Base-by-base conservation (phyloP, 2,888 invertebrate genomes). In the Caenorhabditis wallacei region DNA sequence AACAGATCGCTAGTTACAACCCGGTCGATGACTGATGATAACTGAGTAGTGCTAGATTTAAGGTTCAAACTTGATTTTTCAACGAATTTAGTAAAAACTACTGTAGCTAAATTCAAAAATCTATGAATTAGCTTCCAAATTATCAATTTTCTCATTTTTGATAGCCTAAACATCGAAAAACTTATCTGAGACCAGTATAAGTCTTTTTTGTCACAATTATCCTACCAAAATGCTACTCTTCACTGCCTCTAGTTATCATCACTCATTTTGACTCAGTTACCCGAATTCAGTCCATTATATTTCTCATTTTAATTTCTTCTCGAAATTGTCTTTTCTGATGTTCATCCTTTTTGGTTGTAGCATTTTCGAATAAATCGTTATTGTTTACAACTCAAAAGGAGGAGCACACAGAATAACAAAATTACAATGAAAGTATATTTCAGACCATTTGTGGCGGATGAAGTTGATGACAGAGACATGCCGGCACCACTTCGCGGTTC, bases 401-500 rank as follows among this genome's bases (percentile, higher is more conserved):
- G 46, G 59, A 61, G 10, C 54, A 63, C 61, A 74, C 56, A 46
- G 24, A 48, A 51, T 37, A 37, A 43, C 59, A 37, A 40, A 40
- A 13, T 40, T 20, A 48, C 24, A 64, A 57, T 54, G 11, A 37
- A 24, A 8, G 18, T n/a, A 2, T 13, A 16, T 81, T 90, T 76
- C 84, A 91, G 91, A 84, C 91, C 91, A 16, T 91, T 91, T 81
- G 89, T 89, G 18, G 88, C 91, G n/a, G 90, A 90, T 70, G 86
- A 87, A 13, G 80, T 91, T 80, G 90, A 91, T 37, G 90, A 90
- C 66, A 71, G 70, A 40, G 85, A 85, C 35, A 80, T 90, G 76
- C 80, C 89, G 37, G 80, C 86, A 22, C 89, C 90, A 5, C 84
- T 86, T 13, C 83, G 89, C 40, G 84, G 83, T 24, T 82, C 85